Evolutionary conservation across 2,888 invertebrate species (phyloP), one percentile per base, ranked within the genome.

Genomic region (Stenoptilia bipunctidactyla): DNA sequence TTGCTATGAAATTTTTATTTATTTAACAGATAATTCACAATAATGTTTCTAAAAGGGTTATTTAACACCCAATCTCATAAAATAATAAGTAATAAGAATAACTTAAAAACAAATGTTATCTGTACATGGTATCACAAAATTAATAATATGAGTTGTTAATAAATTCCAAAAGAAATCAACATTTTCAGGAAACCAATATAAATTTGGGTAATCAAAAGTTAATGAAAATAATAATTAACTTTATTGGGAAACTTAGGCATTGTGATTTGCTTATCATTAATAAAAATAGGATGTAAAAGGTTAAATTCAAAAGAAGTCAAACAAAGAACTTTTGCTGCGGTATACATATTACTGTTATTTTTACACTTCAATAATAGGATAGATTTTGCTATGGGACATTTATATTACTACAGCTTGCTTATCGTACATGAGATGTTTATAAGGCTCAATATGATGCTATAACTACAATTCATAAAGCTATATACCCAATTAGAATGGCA

Each of bases 401-500:
- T 8, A 20, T 20, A 5, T 5, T 20, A 20, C 20, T 20, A 20
- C 20, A 5, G 8, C 8, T 20, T 20, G 20, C 20, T 20, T 20
- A 20, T 20, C 20, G 3, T 20, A 30, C n/a, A 30, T 30, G 30
- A 30, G 12, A n/a, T 60, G 53, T 67, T 64, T 61, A 60, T 68
- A 72, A 70, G 71, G 67, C 71, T 69, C 58, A 55, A 56, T 66
- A 71, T 41, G 45, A 50, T 55, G 14, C 14, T 75, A 67, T 55
- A 41, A 52, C 83, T 82, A 82, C 74, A 60, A 20, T 85, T 87
- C 71, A 88, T 88, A 88, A 88, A 88, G 88, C 88, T 88, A 87
- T 88, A 86, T 85, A 82, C 87, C 88, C 87, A 86, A 77, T 70
- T 51, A 63, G 63, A 70, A 69, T 69, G 66, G 70, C 67, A 53